Conservation (phyloP, 1,140 invertebrate genomes). For the Saccostrea glomerata region DNA sequence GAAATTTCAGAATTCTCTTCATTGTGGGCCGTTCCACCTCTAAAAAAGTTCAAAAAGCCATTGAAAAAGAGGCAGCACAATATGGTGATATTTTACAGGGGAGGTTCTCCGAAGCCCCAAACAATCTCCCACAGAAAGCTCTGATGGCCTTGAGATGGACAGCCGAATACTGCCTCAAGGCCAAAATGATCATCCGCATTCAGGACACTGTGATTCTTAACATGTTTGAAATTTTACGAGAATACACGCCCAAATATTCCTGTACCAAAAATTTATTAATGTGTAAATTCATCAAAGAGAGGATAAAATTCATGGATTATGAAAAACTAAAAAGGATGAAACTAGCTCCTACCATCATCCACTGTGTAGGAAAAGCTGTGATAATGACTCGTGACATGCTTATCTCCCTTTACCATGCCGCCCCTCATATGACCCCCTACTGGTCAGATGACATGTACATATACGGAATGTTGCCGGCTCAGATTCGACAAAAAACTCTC, state of each 20-base stretch:
- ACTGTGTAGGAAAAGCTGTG: not conserved
- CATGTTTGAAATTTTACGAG: slow-evolving; percentile 4
- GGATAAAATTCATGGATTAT: slow-evolving; percentile 18
- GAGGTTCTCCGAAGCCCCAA: not conserved
- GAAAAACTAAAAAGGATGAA: slow-evolving; percentile 17
- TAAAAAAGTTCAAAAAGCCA: slow-evolving; percentile 24
- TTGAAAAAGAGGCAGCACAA: slow-evolving; percentile 9
- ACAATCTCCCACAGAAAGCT: slow-evolving; percentile 16
- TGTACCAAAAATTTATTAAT: slow-evolving; percentile 26
- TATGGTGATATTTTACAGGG: slow-evolving; percentile 26
- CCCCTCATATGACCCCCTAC: not conserved
- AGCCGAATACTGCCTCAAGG: slow-evolving; percentile 35
- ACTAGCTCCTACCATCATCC: not conserved
- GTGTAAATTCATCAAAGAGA: slow-evolving; percentile 25
- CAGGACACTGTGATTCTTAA: slow-evolving; percentile 9
- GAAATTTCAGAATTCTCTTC: slow-evolving; percentile 37
- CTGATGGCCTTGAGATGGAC: slow-evolving; percentile 12
- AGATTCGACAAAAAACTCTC: not conserved
- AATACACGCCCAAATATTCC: not conserved
- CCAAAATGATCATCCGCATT: slow-evolving; percentile 4
- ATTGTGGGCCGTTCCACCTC: not conserved
- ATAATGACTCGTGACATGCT: slow-evolving; percentile 39
- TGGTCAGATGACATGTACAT: slow-evolving; percentile 27
- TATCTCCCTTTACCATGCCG: slow-evolving; percentile 21
- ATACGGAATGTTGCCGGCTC: slow-evolving; percentile 32